These are phyloP conservation scores for Hoplostethus atlanticus DNA, from an alignment of 2,797 vertebrate species.

Conservation along the genomic window DNA sequence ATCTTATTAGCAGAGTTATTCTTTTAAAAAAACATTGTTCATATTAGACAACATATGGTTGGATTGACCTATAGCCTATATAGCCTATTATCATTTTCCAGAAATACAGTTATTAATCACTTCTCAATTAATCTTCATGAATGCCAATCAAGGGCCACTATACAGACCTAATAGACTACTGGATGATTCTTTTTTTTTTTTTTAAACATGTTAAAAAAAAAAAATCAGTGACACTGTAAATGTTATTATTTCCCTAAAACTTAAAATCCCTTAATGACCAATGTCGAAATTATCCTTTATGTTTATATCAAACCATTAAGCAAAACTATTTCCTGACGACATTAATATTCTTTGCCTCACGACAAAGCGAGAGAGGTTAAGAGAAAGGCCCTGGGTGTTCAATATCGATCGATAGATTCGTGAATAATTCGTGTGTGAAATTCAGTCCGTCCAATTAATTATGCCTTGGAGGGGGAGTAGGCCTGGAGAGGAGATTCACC, in stretches of 20 bases:
- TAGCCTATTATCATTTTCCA: constrained; percentile 1
- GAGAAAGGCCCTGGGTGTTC: constrained; percentile 81
- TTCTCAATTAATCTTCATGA: constrained; percentile 1
- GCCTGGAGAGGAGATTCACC: constrained; percentile 52
- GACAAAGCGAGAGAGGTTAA: constrained; percentile 80
- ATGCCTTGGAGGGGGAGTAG: constrained; percentile 67
- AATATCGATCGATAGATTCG: constrained; percentile 85
- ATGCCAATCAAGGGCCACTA: constrained; percentile 7
- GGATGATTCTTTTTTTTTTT: too few relatives aligned
- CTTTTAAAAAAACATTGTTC: too few relatives aligned
- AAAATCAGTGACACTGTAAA: too few relatives aligned
- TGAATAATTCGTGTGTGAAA: constrained; percentile 88
- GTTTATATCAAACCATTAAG: constrained; percentile 29
- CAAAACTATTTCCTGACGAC: constrained; percentile 59
- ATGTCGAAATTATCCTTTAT: background rate
- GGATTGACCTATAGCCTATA: too few relatives aligned
- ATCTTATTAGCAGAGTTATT: too few relatives aligned
- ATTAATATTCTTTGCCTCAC: constrained; percentile 80
- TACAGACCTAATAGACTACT: too few relatives aligned
- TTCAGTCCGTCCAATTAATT: constrained; percentile 86
- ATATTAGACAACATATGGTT: too few relatives aligned
- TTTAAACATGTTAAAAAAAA: too few relatives aligned
- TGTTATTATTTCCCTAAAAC: constrained; percentile 13
- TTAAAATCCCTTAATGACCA: constrained; percentile 38
- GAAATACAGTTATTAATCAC: constrained; percentile 2